Conservation (phyloP, 2,113 vertebrate species). For the Antennarius striatus region DNA sequence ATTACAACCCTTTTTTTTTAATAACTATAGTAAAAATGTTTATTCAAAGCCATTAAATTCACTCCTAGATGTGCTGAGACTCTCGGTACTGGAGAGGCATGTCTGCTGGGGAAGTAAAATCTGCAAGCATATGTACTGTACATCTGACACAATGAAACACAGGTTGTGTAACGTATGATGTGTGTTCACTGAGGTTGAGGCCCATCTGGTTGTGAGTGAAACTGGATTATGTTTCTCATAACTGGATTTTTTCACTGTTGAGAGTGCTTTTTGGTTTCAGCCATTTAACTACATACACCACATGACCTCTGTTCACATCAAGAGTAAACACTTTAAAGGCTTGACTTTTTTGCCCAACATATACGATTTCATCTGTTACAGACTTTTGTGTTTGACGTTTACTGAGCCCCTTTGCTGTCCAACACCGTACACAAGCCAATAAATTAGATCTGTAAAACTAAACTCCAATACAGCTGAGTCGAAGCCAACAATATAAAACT, state of each 20-base stretch:
- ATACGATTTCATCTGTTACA: neutral
- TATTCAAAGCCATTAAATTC: too few relatives aligned
- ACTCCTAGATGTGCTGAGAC: too few relatives aligned
- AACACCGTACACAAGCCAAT: neutral
- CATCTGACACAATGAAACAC: slow-evolving; percentile 19
- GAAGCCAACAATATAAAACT: neutral
- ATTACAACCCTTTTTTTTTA: too few relatives aligned
- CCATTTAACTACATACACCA: slow-evolving; percentile 33
- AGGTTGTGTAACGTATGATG: slow-evolving; percentile 22
- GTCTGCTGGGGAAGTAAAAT: slow-evolving; percentile 28
- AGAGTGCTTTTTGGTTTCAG: slow-evolving; percentile 25
- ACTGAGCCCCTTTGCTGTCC: neutral
- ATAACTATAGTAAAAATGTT: too few relatives aligned
- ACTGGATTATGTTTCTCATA: slow-evolving; percentile 53
- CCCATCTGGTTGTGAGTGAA: slow-evolving; percentile 60
- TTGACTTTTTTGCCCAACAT: neutral
- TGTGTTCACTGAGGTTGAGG: slow-evolving; percentile 46
- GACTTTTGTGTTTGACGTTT: neutral
- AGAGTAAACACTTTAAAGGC: slow-evolving; percentile 30
- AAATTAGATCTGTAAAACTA: neutral
- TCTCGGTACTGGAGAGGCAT: neutral
- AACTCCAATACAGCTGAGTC: neutral
- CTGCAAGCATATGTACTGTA: slow-evolving; percentile 13
- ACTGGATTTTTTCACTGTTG: slow-evolving; percentile 42
- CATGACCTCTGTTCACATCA: neutral